phyloP scores from a whole-genome alignment of 2,797 vertebrate genomes.

The Melanotaenia nigrans region DNA sequence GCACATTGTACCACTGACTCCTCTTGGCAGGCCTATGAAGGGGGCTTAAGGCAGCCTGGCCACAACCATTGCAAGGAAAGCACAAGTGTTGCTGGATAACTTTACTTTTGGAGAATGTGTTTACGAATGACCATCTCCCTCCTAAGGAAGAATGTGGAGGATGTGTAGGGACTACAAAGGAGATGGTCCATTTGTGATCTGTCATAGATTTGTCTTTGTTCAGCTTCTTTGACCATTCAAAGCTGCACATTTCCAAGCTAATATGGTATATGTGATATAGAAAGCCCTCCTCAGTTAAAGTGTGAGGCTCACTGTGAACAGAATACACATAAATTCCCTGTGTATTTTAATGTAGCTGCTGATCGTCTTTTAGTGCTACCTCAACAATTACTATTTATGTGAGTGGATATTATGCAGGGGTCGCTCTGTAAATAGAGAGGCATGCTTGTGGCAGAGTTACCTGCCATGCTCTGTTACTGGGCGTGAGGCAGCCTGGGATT shows the following conservation, averaged over 20 bases:
- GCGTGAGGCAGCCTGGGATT: constrained; percentile 77
- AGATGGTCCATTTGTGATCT: constrained; percentile 39
- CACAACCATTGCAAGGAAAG: constrained; percentile 76
- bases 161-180: constrained; percentile 45
- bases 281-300: constrained; percentile 11
- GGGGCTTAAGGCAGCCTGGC: constrained; percentile 84
- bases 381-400: constrained; percentile 60
- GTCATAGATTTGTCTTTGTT: constrained; percentile 43
- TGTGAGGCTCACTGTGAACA: constrained; percentile 4
- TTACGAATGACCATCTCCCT: constrained; percentile 80
- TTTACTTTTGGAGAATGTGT: constrained; percentile 82
- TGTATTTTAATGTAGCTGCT: neutral
- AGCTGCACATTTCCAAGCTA: neutral
- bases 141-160: constrained; percentile 67
- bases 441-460: constrained; percentile 79
- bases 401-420: constrained; percentile 52
- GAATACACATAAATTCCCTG: neutral
- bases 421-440: constrained; percentile 78
- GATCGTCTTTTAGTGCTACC: constrained; percentile 18
- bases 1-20: constrained; percentile 82
- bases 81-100: constrained; percentile 85
- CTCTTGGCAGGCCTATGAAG: constrained; percentile 85
- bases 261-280: constrained; percentile 10
- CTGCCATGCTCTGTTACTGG: constrained; percentile 77
- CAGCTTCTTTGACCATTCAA: constrained; percentile 32